Percentiles rank a stretch among this genome's conserved stretches.
phyloP scores from a whole-genome alignment of 2,113 vertebrate species.

The Climacteris rufus region DNA sequence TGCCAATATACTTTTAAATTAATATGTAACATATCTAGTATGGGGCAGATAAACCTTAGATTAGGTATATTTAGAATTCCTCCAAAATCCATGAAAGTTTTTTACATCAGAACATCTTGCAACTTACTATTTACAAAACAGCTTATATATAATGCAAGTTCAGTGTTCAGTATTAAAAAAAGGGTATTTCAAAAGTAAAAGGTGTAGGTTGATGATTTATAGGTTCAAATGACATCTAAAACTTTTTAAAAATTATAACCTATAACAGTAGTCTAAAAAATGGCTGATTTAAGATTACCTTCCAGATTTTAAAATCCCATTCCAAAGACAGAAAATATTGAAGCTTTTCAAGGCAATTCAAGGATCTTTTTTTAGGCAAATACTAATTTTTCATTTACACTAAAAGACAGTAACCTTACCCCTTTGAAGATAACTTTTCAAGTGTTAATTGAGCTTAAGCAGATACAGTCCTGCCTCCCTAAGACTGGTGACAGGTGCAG shows the following conservation, averaged over 20 bases:
- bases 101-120: not conserved
- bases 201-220: not conserved
- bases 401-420: not conserved
- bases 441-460: conserved; percentile 44
- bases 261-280: not conserved
- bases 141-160: not conserved
- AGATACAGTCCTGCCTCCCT: not conserved
- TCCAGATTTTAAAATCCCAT: not conserved
- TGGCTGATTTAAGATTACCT: not conserved
- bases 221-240: not conserved
- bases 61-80: not conserved
- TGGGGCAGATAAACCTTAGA: not conserved
- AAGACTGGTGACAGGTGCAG: conserved; percentile 43
- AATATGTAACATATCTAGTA: not conserved
- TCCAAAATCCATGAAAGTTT: not conserved
- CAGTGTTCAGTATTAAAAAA: not conserved
- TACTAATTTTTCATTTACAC: not conserved
- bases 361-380: not conserved
- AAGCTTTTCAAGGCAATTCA: not conserved
- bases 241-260: not conserved
- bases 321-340: not conserved
- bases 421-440: conserved; percentile 35
- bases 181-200: not conserved
- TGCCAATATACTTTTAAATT: not conserved
- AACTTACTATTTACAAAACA: not conserved